Percentiles rank a stretch among this genome's conserved stretches.
phyloP scores from a whole-genome alignment of 2,113 vertebrate species.

The Cavia porcellus region DNA sequence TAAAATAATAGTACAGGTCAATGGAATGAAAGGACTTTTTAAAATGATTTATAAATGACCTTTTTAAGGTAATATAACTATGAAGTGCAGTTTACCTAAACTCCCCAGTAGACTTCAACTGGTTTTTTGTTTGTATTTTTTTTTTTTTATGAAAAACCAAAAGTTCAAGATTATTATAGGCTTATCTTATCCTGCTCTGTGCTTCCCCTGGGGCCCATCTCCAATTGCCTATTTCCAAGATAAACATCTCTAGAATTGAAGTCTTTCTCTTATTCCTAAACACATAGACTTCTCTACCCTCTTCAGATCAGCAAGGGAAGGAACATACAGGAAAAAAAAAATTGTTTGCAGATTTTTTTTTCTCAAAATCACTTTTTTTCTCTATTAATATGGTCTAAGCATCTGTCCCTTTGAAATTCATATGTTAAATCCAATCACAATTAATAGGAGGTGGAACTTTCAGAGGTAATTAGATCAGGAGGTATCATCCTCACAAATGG shows the following conservation, averaged over 20 bases:
- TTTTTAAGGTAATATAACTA: constrained; percentile 46
- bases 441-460: neutral
- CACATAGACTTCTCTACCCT: neutral
- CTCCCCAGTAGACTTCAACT: neutral
- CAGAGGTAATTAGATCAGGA: neutral
- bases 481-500: neutral
- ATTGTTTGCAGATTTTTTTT: neutral
- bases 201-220: neutral
- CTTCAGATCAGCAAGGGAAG: neutral
- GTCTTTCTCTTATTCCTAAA: neutral
- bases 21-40: neutral
- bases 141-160: neutral
- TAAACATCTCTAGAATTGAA: neutral
- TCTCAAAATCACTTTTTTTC: neutral
- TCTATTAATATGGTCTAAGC: neutral
- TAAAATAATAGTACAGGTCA: constrained; percentile 15
- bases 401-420: neutral
- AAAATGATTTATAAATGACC: constrained; percentile 36
- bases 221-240: constrained; percentile 26
- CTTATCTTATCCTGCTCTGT: constrained; percentile 25
- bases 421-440: neutral
- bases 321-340: neutral
- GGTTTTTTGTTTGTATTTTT: neutral
- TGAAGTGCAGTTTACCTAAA: constrained; percentile 8
- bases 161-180: neutral